Percentiles rank a stretch among this genome's conserved stretches.
phyloP scores from a whole-genome alignment of 2,797 vertebrate genomes.

The Acrossocheilus wenchowensis region DNA sequence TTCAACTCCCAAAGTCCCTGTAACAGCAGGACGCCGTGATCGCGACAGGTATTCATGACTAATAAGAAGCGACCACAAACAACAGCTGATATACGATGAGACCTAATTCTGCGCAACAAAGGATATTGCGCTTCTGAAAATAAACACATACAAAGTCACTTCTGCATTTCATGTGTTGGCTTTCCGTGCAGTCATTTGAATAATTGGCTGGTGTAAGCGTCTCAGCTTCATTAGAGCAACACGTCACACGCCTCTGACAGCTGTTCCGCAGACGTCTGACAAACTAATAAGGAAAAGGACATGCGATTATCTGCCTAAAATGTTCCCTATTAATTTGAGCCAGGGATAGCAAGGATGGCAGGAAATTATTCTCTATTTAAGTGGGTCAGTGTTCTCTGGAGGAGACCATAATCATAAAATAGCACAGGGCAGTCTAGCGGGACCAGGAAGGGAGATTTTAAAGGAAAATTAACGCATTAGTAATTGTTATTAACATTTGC shows the following conservation, averaged over 20 bases:
- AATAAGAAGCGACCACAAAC: conserved; percentile 5
- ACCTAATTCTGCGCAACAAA: conserved; percentile 29
- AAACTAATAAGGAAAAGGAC: conserved; percentile 38
- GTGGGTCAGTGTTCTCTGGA: conserved; percentile 60
- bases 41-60: conserved; percentile 28
- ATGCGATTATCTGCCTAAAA: conserved; percentile 56
- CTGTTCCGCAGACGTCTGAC: conserved; percentile 30
- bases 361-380: conserved; percentile 63
- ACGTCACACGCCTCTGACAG: conserved; percentile 14
- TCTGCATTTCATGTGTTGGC: not conserved
- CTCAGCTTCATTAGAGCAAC: conserved; percentile 22
- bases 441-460: conserved; percentile 13
- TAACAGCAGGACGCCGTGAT: conserved; percentile 5
- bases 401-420: conserved; percentile 54
- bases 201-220: conserved; percentile 19
- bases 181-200: conserved; percentile 16
- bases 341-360: conserved; percentile 38
- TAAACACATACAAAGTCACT: conserved; percentile 24
- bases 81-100: conserved; percentile 19
- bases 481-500: conserved; percentile 4
- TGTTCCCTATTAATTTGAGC: conserved; percentile 54
- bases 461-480: not conserved
- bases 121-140: conserved; percentile 10
- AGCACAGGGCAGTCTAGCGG: conserved; percentile 48
- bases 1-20: conserved; percentile 16